Base-by-base conservation (phyloP, 2,888 invertebrate genomes). In the Atrina japonica region DNA sequence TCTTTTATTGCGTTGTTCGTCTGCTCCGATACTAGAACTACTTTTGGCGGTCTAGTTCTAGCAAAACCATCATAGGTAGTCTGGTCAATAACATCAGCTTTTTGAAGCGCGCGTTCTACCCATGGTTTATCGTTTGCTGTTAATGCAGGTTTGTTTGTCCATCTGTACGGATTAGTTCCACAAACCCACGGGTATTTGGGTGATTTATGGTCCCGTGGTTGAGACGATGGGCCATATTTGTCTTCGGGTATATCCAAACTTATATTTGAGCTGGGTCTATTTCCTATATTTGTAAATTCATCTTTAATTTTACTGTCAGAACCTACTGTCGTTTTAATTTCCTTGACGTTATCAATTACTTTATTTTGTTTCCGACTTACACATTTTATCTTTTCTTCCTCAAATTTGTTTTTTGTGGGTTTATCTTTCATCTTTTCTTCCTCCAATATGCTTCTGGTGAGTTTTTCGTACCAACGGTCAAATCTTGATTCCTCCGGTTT, bases 191-290 rank as follows among this genome's bases (percentile, higher is more conserved):
- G 41, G n/a, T 45, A 43, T 23, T 35, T 27, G 6, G 35, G 29
- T n/a, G 21, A 35, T 3, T 58, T 60, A 25, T 45, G 45, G 3
- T 61, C 61, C 6, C 35, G 43, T 1, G 56, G 45, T 23, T 66
- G 66, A 2, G 71, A 63, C 3, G 66, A 58, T 1, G 71, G 63
- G 6, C 71, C 71, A 52, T 56, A 71, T 30, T 67, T 66, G 11
- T 71, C 71, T 23, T 52, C 53, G 1, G 71, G 71, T 9, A 71
- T 58, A 18, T 71, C 71, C 52, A 71, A 58, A 41, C 71, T 66
- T 18, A 45, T 16, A 40, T 69, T 40, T n/a, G 69, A 69, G 16
- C 47, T 21, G 0, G 63, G 53, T 23, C 64, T 30, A 21, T 14
- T 29, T 3, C 9, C 29, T 53, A 18, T 53, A 27, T 14, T n/a